Conservation (phyloP, 2,113 vertebrate genomes). For the Mobula birostris region DNA sequence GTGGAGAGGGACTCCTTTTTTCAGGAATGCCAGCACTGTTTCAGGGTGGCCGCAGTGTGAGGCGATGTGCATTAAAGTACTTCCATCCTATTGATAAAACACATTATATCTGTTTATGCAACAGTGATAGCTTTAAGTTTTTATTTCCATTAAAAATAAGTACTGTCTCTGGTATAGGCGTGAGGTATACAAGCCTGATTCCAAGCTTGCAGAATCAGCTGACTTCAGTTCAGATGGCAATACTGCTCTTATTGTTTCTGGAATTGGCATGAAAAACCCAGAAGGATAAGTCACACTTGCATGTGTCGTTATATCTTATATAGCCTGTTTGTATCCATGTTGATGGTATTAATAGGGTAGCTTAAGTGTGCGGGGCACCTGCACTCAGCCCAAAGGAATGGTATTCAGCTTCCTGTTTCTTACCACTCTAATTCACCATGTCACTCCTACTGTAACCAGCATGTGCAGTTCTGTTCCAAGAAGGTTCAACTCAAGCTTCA, state of each 20-base stretch:
- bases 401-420: too few relatives aligned
- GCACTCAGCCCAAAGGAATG: too few relatives aligned
- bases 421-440: too few relatives aligned
- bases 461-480: too few relatives aligned
- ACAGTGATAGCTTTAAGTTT: background rate
- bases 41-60: slow-evolving; percentile 50
- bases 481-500: too few relatives aligned
- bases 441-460: too few relatives aligned
- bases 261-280: background rate
- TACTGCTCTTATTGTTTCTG: background rate
- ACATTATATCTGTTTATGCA: background rate
- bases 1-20: slow-evolving; percentile 51
- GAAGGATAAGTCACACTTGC: background rate
- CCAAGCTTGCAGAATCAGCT: background rate
- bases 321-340: background rate
- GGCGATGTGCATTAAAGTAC: slow-evolving; percentile 51
- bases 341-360: background rate
- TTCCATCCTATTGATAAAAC: slow-evolving; percentile 47
- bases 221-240: background rate
- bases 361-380: too few relatives aligned
- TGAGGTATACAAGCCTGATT: background rate
- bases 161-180: background rate
- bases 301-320: background rate
- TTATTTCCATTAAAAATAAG: background rate
- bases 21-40: slow-evolving; percentile 47